Conservation (phyloP, 1,140 invertebrate species). For the Latrodectus geometricus region DNA sequence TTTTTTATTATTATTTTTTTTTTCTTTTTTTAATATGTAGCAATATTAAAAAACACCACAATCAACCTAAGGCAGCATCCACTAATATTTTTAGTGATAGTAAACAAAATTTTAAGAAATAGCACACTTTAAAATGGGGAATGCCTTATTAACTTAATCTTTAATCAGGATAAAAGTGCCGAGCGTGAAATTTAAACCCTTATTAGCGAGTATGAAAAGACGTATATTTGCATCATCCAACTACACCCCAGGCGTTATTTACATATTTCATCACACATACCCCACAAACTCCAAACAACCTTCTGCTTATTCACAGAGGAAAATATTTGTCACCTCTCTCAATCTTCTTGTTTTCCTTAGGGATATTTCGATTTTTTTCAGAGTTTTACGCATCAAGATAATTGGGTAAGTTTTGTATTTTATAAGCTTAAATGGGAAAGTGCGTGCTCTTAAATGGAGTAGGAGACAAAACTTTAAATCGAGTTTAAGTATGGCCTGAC, state of each 20-base stretch:
- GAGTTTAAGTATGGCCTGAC: not conserved
- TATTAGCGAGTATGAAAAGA: constrained; percentile 14
- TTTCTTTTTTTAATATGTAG: too few species aligned
- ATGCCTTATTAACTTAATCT: not conserved
- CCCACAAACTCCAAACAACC: not conserved
- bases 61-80: too few species aligned
- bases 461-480: not conserved
- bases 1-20: too few species aligned
- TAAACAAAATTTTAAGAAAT: not conserved
- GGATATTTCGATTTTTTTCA: constrained; percentile 29
- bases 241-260: constrained; percentile 8
- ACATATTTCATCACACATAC: constrained; percentile 37
- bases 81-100: too few species aligned
- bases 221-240: constrained; percentile 41
- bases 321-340: not conserved
- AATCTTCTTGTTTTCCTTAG: not conserved
- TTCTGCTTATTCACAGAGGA: constrained; percentile 1
- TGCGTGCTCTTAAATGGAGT: constrained; percentile 23
- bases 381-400: constrained; percentile 16
- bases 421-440: constrained; percentile 16
- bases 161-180: not conserved
- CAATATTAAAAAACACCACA: too few species aligned
- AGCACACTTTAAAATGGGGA: not conserved
- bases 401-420: constrained; percentile 44
- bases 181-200: constrained; percentile 15